Percentiles rank a stretch among this genome's conserved stretches.
These are phyloP conservation scores for Tenebrosternarchus preto DNA, from an alignment of 2,113 vertebrate species.

Conservation along the genomic window DNA sequence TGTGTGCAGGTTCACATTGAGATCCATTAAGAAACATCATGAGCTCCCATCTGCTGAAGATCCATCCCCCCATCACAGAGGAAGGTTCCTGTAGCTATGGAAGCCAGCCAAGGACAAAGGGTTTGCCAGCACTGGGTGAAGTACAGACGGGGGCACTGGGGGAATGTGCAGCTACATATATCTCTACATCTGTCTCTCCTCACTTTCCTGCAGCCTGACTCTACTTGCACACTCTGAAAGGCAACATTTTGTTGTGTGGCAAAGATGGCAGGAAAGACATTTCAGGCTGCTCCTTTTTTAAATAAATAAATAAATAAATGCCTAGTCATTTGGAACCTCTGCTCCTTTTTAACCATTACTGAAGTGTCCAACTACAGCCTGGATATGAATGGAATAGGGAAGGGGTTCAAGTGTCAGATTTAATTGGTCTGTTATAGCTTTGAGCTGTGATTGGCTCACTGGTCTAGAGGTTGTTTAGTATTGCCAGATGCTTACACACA, in stretches of 20 bases:
- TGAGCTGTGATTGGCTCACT: not conserved
- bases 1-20: slow-evolving; percentile 78
- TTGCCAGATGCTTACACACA: not conserved
- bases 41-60: not conserved
- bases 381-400: slow-evolving; percentile 17
- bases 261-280: not conserved
- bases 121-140: slow-evolving; percentile 3
- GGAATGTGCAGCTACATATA: not conserved
- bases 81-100: not conserved
- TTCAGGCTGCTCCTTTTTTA: not conserved
- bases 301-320: too few relatives aligned
- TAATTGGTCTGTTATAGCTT: not conserved
- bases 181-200: too few relatives aligned
- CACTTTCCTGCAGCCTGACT: not conserved
- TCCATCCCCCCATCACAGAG: not conserved
- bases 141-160: not conserved
- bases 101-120: not conserved
- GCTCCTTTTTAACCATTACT: slow-evolving; percentile 43
- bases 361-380: slow-evolving; percentile 43
- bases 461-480: not conserved
- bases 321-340: not conserved
- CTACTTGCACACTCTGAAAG: not conserved
- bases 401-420: not conserved
- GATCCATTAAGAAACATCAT: slow-evolving; percentile 70
- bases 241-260: not conserved